Evolutionary conservation across 2,113 vertebrate species (phyloP), one percentile per base, ranked within the genome.

Genomic region (Scomber scombrus): DNA sequence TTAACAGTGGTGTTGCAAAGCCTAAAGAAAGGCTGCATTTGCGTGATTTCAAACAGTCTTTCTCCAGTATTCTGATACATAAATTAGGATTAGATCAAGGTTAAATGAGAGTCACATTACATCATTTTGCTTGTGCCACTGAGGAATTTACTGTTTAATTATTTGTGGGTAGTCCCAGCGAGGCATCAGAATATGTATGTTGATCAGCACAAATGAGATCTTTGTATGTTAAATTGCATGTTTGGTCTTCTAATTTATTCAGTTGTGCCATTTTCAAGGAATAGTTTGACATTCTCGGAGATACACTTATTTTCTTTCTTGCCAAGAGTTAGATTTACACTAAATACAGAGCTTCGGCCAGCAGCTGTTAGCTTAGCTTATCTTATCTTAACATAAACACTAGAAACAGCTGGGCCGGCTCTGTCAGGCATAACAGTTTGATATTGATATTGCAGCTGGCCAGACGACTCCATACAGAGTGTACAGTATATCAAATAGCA

Each of bases 1-100:
- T 86, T 69, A 75, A 29, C 11, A 70, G 51, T 11, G 4, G 12
- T 40, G 18, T 21, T 55, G 51, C 49, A 57, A 45, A 64, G n/a
- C 47, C 60, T 72, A 47, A 82, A 51, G 57, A 78, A 51, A 78
- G 64, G 45, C 23, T 78, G 9, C 13, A 67, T 80, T 65, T 70
- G 43, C 63, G 70, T 76, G 40, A 60, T 73, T 69, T 70, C 46
- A 51, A 64, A 75, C 19, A 66, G 19, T 57, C 26, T 23, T 40
- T 29, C 50, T 50, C 13, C 9, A n/a, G 0, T 73, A 19, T 75
- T 3, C 21, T 34, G 5, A 29, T 31, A 16, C 21, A 55, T 1
- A 47, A 40, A 2, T n/a, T 16, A 67, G 19, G 15, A 50, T 50
- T 60, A 56, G 26, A 62, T 64, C 46, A 63, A 75, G 40, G 77